A percentile compares a stretch with the other conserved stretches of the same genome.
phyloP scores from a whole-genome alignment of 2,888 invertebrate species.

The Acholoe squamosa region DNA sequence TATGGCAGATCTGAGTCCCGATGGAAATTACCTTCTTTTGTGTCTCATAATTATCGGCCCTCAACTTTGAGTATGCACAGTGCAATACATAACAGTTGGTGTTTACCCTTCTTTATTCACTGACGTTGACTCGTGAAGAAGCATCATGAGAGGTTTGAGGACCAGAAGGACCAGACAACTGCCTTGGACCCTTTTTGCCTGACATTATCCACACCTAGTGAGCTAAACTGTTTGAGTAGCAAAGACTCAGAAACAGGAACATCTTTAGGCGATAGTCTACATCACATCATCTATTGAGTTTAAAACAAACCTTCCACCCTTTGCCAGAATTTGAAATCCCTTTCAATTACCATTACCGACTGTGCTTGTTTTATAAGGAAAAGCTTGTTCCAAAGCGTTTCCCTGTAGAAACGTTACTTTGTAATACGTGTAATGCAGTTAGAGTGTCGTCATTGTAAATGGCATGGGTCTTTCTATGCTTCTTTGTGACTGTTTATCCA shows the following conservation, averaged over 20 bases:
- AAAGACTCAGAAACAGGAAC: not conserved
- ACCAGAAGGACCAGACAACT: not conserved
- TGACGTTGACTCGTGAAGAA: not conserved
- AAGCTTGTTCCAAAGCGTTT: not conserved
- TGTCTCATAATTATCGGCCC: not conserved
- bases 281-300: not conserved
- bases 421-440: not conserved
- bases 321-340: not conserved
- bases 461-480: not conserved
- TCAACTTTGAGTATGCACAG: not conserved
- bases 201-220: conserved; percentile 6
- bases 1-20: not conserved
- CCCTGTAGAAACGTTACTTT: not conserved
- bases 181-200: not conserved
- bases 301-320: not conserved
- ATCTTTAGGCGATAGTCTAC: not conserved
- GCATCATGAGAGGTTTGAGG: not conserved
- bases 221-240: not conserved
- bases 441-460: not conserved
- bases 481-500: not conserved
- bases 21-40: not conserved
- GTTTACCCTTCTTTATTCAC: not conserved
- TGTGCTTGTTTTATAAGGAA: not conserved
- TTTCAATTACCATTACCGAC: not conserved
- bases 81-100: not conserved